Base-by-base conservation (phyloP, 2,113 vertebrate species). In the Amphilophus citrinellus region DNA sequence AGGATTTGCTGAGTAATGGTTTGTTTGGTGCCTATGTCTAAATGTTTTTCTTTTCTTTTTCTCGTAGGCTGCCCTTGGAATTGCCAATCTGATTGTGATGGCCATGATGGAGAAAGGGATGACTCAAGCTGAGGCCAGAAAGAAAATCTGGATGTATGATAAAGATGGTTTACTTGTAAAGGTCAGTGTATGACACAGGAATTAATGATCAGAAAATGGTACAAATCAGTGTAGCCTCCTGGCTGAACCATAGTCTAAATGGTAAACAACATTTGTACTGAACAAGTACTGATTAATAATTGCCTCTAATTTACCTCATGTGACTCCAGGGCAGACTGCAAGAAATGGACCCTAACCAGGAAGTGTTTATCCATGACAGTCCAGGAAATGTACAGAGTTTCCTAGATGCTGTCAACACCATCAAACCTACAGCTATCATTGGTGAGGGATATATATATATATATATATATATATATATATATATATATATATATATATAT, bases 1-100 rank as follows among this genome's bases (percentile, higher is more conserved):
- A 22, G 3, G 5, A 35, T 22, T 76, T 82, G 0, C 32, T 50
- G 15, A 76, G 11, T 61, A 42, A 56, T 8, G 1, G 4, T 66
- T 66, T 47, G 13, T 71, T 57, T 57, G 5, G 56, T 44, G 9
- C 11, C 3, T 50, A 18, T 71, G 22, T 50, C 22, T 50, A 7
- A 18, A 2, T 0, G 6, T 42, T 24, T 47, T 2, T 15, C n/a
- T 18, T 7, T 9, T 1, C 81, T 47, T 73, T 35, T 53, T 73
- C 5, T 59, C 3, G n/a, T 79, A 98, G 97, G 98, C 98, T 0
- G 98, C 98, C 27, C 96, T 99, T 84, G 98, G 98, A 15, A 99
- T 99, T 32, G 98, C 98, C 3, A 98, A 98, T 93, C 97, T 99
- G 66, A 99, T 99, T 6, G 97, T 98, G 3, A 98, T 99, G 98